Evolutionary conservation across 2,888 invertebrate species (phyloP).

Genomic region (Chrysotoxum bicinctum): DNA sequence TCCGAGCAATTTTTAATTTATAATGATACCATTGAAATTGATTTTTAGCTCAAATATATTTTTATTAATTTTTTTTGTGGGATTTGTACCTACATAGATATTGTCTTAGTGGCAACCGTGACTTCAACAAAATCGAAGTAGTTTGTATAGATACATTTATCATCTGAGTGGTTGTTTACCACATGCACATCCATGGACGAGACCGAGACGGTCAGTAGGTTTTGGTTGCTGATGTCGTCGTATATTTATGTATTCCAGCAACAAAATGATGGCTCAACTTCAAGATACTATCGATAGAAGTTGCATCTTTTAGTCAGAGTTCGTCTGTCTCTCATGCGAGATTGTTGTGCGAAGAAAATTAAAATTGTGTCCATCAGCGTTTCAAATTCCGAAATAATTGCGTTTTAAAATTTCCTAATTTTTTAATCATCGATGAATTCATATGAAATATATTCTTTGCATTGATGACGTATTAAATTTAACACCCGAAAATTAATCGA

Average conservation of each 20-base stretch:
- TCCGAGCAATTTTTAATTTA: no score
- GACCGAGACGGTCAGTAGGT: conserved; percentile 7
- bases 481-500: conserved; percentile 14
- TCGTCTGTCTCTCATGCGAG: conserved; percentile 62
- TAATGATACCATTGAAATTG: no score
- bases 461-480: conserved; percentile 16
- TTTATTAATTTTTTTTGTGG: no score
- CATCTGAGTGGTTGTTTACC: background rate
- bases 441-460: no score
- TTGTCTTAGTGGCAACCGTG: background rate
- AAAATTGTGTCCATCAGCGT: background rate
- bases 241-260: conserved; percentile 17
- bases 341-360: conserved; percentile 40
- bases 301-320: conserved; percentile 69
- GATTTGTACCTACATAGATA: no score
- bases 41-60: no score
- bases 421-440: background rate
- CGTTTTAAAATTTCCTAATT: background rate
- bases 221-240: conserved; percentile 26
- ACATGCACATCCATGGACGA: background rate
- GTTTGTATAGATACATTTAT: conserved; percentile 37
- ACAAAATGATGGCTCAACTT: conserved; percentile 42
- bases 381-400: background rate
- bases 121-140: conserved; percentile 12
- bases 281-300: conserved; percentile 47